These are phyloP conservation scores for Sebastes matsubarae DNA, from an alignment of 2,797 vertebrate species.

Conservation along the genomic window DNA sequence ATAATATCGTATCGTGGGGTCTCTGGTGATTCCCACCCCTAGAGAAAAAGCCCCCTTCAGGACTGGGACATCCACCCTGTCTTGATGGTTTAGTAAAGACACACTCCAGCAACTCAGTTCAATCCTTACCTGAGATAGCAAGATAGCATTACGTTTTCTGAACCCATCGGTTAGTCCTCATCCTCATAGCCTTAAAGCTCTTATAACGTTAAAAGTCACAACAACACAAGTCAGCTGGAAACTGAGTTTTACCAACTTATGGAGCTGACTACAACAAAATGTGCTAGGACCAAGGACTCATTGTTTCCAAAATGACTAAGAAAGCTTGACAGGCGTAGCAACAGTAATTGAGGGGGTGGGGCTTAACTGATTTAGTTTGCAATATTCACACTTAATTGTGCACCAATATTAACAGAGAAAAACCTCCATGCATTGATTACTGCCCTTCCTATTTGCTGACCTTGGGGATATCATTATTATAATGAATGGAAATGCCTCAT, in stretches of 20 bases:
- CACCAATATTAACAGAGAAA: not conserved
- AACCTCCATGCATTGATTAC: not conserved
- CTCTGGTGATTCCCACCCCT: too few species aligned
- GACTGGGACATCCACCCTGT: not conserved
- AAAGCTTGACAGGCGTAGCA: not conserved
- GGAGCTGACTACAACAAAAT: not conserved
- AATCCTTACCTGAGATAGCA: not conserved
- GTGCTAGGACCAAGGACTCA: not conserved
- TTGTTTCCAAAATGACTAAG: not conserved
- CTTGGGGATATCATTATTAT: conserved; percentile 25
- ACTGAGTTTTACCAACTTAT: not conserved
- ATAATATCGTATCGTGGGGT: too few species aligned
- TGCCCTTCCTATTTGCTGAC: not conserved
- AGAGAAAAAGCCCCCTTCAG: not conserved
- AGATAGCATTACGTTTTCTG: not conserved
- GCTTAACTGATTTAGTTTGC: not conserved
- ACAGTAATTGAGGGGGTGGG: not conserved
- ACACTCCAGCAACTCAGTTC: not conserved
- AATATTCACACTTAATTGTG: not conserved
- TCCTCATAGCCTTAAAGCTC: too few species aligned
- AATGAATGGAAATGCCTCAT: conserved; percentile 31
- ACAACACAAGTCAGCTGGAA: not conserved
- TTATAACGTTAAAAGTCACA: not conserved
- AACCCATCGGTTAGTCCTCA: too few species aligned
- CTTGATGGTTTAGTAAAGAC: not conserved